These are phyloP conservation scores for Eira barbara DNA, from an alignment of 2,113 vertebrate species.

Conservation along the genomic window DNA sequence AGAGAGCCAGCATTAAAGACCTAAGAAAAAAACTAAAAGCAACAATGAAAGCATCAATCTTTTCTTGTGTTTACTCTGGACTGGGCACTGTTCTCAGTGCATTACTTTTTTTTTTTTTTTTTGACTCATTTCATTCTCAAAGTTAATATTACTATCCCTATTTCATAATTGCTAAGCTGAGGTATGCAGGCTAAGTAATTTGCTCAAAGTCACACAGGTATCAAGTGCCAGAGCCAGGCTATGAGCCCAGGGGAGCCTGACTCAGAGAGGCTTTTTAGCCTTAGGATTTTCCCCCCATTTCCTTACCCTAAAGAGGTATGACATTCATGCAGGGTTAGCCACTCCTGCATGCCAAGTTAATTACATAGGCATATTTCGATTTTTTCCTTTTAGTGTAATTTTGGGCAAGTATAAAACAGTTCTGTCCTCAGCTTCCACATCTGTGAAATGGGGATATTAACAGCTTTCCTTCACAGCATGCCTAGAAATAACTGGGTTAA, in stretches of 20 bases:
- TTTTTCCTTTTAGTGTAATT: neutral
- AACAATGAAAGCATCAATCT: neutral
- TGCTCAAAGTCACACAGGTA: neutral
- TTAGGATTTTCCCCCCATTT: neutral
- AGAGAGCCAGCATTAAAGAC: neutral
- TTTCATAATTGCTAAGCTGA: neutral
- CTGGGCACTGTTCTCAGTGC: neutral
- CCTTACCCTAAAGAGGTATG: neutral
- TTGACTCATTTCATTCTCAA: neutral
- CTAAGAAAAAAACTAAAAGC: neutral
- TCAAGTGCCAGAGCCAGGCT: neutral
- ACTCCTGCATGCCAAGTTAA: neutral
- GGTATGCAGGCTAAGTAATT: neutral
- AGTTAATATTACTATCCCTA: neutral
- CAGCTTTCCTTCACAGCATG: neutral
- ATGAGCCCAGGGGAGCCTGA: neutral
- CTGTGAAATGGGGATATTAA: neutral
- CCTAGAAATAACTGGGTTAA: neutral
- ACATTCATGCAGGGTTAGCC: neutral
- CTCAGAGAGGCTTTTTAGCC: neutral
- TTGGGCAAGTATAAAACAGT: neutral
- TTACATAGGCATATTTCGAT: neutral
- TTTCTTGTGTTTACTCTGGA: neutral
- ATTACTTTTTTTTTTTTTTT: neutral
- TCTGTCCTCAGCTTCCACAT: neutral